Base-by-base conservation (phyloP, 1,140 invertebrate genomes). In the Aphaenogaster rudis region DNA sequence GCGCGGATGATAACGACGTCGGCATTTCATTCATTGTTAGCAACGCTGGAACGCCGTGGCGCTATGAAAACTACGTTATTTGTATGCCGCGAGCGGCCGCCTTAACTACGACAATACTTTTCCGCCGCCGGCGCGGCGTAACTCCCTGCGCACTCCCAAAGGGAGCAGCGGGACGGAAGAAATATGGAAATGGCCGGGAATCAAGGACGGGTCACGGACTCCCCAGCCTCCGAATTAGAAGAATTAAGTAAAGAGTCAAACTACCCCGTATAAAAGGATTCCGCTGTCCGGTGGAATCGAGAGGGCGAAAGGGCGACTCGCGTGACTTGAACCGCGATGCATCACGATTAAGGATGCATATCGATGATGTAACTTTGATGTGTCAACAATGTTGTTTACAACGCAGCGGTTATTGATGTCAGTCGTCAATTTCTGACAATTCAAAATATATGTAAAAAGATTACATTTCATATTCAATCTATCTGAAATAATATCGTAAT, bases 81-180 rank as follows among this genome's bases (percentile, higher is more conserved):
- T 85, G 67, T 77, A 85, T 85, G 72, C 72, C 72, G 21, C 54
- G 57, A 42, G 69, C 52, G 54, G 45, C 59, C 54, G 21, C 71
- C 72, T 85, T 85, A 84, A 85, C 72, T 77, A 52, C 79, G 79
- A 81, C 72, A 76, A 85, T 85, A 76, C 81, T 85, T 85, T 85
- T 54, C 81, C 81, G 21, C 71, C 54, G 9, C 48, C 48, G 77
- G 28, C 61, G 45, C 33, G 11, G 21, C 76, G 57, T 28, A 39
- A 57, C 48, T 52, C n/a, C 39, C 45, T 33, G 17, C 36, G 17
- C 39, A 9, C 48, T 28, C n/a, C 48, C 54, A 72, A 48, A 17
- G 67, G 45, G 71, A 45, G 39, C 17, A 33, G 52, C 3, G 80
- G 84, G 69, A 76, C 76, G 85, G 69, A 77, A 85, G 81, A 77